Conservation (phyloP, 2,113 vertebrate genomes). For the Probosciger aterrimus region DNA sequence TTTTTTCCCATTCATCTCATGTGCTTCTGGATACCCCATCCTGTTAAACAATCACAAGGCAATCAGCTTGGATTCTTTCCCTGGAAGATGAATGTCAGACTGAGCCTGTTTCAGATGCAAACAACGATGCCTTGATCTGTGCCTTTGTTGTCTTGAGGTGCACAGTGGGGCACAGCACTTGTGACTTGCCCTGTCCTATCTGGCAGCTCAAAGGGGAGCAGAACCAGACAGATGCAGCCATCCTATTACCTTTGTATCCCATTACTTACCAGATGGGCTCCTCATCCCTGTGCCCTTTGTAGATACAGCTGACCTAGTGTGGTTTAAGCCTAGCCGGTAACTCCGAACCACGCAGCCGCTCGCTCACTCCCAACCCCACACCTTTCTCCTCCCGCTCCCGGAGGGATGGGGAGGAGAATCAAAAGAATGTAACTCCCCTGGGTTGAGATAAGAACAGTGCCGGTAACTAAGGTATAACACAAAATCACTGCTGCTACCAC, state of each 20-base stretch:
- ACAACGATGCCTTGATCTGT: fast-evolving
- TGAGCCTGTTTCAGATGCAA: background rate
- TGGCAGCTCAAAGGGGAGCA: background rate
- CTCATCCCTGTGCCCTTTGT: background rate
- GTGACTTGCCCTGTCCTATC: background rate
- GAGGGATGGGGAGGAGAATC: no score
- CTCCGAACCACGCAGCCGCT: no score
- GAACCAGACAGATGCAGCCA: fast-evolving
- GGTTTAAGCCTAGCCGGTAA: no score
- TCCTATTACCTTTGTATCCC: background rate
- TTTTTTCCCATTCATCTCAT: fast-evolving
- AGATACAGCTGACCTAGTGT: background rate
- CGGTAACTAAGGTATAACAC: no score
- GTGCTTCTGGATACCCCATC: fast-evolving
- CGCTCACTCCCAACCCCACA: no score
- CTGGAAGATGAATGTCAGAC: background rate
- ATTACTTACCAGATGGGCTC: background rate
- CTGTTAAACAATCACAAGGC: background rate
- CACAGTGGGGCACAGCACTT: background rate
- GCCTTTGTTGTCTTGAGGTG: background rate
- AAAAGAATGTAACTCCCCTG: no score
- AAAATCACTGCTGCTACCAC: no score
- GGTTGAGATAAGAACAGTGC: no score
- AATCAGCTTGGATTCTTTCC: background rate
- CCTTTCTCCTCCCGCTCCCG: no score